These are phyloP conservation scores for Brachyopa scutellaris DNA, from an alignment of 2,888 invertebrate genomes.

Conservation along the genomic window DNA sequence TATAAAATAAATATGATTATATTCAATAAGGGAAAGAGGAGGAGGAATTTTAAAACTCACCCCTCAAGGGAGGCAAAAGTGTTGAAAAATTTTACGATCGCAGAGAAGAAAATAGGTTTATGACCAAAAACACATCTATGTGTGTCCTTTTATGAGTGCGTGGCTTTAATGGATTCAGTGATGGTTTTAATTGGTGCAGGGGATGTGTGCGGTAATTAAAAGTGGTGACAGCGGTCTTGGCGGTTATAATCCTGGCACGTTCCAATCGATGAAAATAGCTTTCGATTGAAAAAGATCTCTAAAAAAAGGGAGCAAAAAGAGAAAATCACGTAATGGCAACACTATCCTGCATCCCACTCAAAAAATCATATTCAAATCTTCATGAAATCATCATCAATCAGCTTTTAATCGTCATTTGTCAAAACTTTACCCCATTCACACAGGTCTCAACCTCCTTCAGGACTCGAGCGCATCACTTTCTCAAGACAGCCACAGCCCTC, in stretches of 20 bases:
- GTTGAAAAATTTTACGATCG: constrained; percentile 61
- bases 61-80: constrained; percentile 30
- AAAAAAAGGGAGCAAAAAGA: too few relatives aligned
- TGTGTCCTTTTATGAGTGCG: constrained; percentile 62
- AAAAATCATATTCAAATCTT: background rate
- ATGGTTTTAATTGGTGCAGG: constrained; percentile 61
- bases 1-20: constrained; percentile 33
- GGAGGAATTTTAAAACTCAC: constrained; percentile 7
- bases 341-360: too few relatives aligned
- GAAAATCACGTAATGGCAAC: too few relatives aligned
- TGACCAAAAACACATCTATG: constrained; percentile 24
- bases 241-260: constrained; percentile 60
- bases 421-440: background rate
- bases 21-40: constrained; percentile 11
- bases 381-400: background rate
- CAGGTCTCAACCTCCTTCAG: background rate
- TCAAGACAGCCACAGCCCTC: background rate
- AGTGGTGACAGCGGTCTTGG: constrained; percentile 61
- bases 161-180: constrained; percentile 64
- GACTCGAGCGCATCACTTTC: background rate
- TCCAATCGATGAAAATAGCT: constrained; percentile 36
- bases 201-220: constrained; percentile 57
- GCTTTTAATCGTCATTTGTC: constrained; percentile 29
- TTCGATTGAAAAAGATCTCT: constrained; percentile 24
- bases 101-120: constrained; percentile 48